Percentiles rank a stretch among this genome's conserved stretches.
These are phyloP conservation scores for Orthosia cruda DNA, from an alignment of 2,888 invertebrate genomes.

Conservation along the genomic window DNA sequence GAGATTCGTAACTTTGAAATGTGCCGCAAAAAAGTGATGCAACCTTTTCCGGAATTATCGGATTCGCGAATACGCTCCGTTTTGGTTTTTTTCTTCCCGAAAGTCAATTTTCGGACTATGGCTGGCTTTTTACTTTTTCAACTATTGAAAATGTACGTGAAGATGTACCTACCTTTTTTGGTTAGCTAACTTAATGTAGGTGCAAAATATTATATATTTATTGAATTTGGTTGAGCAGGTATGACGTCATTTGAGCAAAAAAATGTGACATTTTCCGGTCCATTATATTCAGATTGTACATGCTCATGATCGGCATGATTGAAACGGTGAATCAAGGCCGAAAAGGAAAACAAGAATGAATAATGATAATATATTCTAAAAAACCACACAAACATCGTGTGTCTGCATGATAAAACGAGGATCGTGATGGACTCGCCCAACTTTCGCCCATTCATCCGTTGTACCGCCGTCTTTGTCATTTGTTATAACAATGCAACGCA, in stretches of 20 bases:
- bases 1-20: conserved; percentile 33
- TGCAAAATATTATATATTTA: not conserved
- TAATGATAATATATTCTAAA: conserved; percentile 70
- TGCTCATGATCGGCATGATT: conserved; percentile 26
- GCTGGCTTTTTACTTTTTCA: not conserved
- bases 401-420: conserved; percentile 74
- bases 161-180: not conserved
- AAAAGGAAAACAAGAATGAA: conserved; percentile 61
- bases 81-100: not conserved
- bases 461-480: conserved; percentile 58
- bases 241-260: conserved; percentile 28
- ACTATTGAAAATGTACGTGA: not conserved
- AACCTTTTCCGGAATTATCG: not conserved
- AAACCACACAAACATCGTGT: conserved; percentile 72
- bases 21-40: conserved; percentile 9
- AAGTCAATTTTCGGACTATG: not conserved
- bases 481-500: conserved; percentile 42
- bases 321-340: conserved; percentile 59
- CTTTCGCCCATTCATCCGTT: conserved; percentile 84
- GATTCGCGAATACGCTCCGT: not conserved
- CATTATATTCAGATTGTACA: conserved; percentile 44
- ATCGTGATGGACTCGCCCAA: conserved; percentile 83
- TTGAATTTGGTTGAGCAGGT: not conserved
- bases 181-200: not conserved
- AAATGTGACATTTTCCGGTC: conserved; percentile 51